phyloP scores from a whole-genome alignment of 1,140 invertebrate species.

The Probaryconus sp. region DNA sequence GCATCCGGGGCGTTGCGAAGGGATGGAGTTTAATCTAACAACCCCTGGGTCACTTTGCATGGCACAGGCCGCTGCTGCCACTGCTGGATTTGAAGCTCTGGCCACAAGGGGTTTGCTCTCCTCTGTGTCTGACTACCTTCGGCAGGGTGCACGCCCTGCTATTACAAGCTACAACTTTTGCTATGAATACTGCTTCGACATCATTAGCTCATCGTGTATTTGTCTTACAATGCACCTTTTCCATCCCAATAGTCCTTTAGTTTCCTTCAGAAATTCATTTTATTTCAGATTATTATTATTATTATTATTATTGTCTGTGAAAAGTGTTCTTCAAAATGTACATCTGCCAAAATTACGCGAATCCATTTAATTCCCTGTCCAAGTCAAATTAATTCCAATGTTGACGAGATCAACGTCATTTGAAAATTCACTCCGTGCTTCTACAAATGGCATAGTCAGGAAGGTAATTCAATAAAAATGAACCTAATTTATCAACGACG shows the following conservation, averaged over 20 bases:
- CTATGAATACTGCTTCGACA: constrained; percentile 69
- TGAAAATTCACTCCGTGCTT: too few species aligned
- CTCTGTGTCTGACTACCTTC: constrained; percentile 58
- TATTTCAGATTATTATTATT: too few species aligned
- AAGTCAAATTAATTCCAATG: too few species aligned
- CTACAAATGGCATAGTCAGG: too few species aligned
- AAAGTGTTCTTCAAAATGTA: too few species aligned
- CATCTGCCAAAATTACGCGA: too few species aligned
- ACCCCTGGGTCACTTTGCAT: constrained; percentile 69
- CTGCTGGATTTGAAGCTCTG: constrained; percentile 58
- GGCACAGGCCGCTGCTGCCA: constrained; percentile 62
- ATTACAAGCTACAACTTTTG: constrained; percentile 66
- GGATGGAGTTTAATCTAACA: constrained; percentile 67
- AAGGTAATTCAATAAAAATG: constrained; percentile 23
- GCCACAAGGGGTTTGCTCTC: constrained; percentile 68
- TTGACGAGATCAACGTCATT: too few species aligned
- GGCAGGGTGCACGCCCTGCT: constrained; percentile 45
- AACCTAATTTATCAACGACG: constrained; percentile 20
- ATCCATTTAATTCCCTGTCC: too few species aligned
- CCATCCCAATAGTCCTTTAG: constrained; percentile 14
- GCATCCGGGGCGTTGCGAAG: constrained; percentile 71
- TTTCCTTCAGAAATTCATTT: neutral
- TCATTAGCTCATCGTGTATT: constrained; percentile 53
- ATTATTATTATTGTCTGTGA: too few species aligned
- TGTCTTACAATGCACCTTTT: constrained; percentile 19